Conservation (phyloP, 2,797 vertebrate genomes). For the Hydrophis major region DNA sequence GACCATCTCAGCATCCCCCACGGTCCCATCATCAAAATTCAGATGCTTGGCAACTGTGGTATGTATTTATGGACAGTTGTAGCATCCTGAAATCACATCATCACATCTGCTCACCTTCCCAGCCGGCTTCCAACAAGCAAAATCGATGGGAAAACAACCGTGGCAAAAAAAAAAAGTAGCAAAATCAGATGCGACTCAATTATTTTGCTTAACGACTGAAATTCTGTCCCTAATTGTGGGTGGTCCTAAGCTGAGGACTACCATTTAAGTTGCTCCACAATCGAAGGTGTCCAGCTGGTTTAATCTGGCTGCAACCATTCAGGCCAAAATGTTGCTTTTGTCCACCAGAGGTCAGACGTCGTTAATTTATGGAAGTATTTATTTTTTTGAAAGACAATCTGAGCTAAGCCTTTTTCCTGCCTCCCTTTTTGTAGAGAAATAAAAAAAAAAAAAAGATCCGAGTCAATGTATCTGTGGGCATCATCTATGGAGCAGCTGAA, state of each 20-base stretch:
- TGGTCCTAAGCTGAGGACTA: neutral
- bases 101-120: neutral
- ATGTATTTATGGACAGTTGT: neutral
- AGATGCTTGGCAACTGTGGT: neutral
- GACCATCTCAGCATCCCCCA: neutral
- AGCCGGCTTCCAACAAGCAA: neutral
- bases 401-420: neutral
- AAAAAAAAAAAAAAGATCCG: neutral
- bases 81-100: neutral
- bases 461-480: neutral
- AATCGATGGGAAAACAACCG: neutral
- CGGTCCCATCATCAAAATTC: neutral
- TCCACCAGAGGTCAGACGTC: conserved; percentile 64
- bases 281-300: neutral
- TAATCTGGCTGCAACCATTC: neutral
- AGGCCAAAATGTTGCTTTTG: neutral
- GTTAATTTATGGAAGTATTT: neutral
- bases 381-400: neutral
- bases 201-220: neutral
- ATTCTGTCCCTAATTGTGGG: neutral
- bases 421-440: neutral
- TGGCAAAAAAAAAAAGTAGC: neutral
- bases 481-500: neutral
- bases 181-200: neutral
- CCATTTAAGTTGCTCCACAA: neutral